Conservation (phyloP, 2,797 vertebrate genomes). For the Lerista edwardsae region DNA sequence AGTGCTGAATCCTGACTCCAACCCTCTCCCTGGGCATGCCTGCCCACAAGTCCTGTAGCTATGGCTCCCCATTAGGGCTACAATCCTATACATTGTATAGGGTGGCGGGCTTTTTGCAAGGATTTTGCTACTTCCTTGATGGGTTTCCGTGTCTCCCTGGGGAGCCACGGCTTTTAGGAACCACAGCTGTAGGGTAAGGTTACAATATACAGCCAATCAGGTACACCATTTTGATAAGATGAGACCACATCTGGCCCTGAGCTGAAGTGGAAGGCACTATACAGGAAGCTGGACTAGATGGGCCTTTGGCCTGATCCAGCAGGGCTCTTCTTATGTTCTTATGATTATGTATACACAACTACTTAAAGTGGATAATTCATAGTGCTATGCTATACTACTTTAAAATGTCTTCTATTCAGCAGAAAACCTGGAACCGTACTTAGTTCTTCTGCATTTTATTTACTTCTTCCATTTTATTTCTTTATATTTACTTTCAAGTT, state of each 20-base stretch:
- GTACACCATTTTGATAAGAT: not conserved
- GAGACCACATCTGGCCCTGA: not conserved
- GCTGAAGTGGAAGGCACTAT: not conserved
- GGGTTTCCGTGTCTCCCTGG: no score
- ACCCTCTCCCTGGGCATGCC: no score
- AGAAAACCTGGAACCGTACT: not conserved
- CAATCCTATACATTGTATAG: no score
- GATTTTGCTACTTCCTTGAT: no score
- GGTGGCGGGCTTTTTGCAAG: no score
- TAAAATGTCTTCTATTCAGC: not conserved
- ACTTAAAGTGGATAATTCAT: not conserved
- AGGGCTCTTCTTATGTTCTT: no score
- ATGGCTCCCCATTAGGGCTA: no score
- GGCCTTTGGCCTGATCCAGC: no score
- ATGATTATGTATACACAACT: not conserved
- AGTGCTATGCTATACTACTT: not conserved
- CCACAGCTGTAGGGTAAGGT: not conserved
- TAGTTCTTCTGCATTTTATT: not conserved
- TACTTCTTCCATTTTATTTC: not conserved
- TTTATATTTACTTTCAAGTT: not conserved
- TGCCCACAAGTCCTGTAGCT: no score
- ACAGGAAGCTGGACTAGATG: no score
- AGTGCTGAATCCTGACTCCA: no score
- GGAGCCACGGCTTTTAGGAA: no score
- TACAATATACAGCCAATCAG: not conserved